phyloP scores from a whole-genome alignment of 2,113 vertebrate species.

The Isichthys henryi region DNA sequence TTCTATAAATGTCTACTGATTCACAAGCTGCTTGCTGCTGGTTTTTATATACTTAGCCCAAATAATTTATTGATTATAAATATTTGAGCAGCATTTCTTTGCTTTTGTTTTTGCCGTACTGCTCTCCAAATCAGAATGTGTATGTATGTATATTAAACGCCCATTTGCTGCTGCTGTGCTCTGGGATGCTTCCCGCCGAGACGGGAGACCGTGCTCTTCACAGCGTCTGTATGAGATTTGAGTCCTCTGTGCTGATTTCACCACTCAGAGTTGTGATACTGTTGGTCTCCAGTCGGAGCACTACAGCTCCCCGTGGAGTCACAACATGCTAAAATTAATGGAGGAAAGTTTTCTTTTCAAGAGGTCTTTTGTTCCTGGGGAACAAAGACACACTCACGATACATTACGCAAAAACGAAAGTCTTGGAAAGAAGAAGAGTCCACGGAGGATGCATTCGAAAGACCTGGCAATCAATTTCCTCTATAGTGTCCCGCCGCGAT shows the following conservation, averaged over 20 bases:
- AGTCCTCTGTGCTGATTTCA: neutral
- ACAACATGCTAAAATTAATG: constrained; percentile 10
- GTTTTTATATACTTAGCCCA: neutral
- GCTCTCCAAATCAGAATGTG: neutral
- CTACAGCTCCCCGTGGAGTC: neutral
- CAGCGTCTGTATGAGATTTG: neutral
- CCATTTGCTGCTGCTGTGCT: neutral
- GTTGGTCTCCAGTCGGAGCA: neutral
- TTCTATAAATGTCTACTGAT: neutral
- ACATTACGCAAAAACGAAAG: neutral
- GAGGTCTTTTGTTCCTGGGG: neutral
- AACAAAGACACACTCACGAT: neutral
- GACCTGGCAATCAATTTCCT: neutral
- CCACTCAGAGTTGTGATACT: neutral
- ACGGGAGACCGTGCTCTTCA: neutral
- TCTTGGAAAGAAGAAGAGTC: neutral
- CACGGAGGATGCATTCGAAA: constrained; percentile 47
- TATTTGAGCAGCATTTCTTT: neutral
- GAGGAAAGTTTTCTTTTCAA: neutral
- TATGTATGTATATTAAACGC: neutral
- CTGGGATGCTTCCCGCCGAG: neutral
- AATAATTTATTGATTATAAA: neutral
- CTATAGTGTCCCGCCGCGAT: neutral
- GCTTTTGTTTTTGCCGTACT: neutral
- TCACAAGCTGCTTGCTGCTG: neutral